phyloP scores from a whole-genome alignment of 1,140 invertebrate species.

The Drosophila bocqueti region DNA sequence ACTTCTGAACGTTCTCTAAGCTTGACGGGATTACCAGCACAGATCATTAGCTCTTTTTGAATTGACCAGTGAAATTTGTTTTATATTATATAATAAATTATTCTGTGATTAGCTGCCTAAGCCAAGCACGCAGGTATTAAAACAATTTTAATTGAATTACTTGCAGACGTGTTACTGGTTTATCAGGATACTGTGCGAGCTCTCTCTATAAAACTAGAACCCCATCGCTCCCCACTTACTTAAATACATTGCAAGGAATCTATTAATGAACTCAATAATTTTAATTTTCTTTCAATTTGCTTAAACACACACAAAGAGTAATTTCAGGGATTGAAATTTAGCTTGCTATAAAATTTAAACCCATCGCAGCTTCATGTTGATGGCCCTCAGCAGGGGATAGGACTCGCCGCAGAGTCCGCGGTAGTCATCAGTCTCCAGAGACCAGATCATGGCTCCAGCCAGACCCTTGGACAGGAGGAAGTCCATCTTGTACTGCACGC shows the following conservation, averaged over 20 bases:
- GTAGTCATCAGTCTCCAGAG: constrained; percentile 92
- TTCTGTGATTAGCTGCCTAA: neutral
- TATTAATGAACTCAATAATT: neutral
- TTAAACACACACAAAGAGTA: neutral
- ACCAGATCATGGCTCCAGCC: constrained; percentile 93
- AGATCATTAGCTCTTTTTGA: no score
- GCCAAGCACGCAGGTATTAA: neutral
- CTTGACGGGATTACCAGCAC: neutral
- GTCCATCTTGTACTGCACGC: constrained; percentile 81
- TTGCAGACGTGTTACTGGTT: no score
- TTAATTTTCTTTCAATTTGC: neutral
- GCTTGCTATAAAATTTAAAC: neutral
- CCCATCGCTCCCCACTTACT: neutral
- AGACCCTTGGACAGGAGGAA: constrained; percentile 85
- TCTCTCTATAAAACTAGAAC: no score
- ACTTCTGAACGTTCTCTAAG: neutral
- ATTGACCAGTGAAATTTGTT: no score
- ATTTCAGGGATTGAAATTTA: neutral
- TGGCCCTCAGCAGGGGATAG: constrained; percentile 85
- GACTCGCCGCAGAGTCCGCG: constrained; percentile 87
- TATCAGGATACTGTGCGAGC: neutral
- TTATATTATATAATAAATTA: no score
- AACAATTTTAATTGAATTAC: neutral
- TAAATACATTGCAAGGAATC: neutral
- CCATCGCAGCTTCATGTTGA: constrained; percentile 78